A percentile compares a stretch with the other conserved stretches of the same genome.
These are phyloP conservation scores for Aeoliscus strigatus DNA, from an alignment of 2,797 vertebrate species.

Conservation along the genomic window DNA sequence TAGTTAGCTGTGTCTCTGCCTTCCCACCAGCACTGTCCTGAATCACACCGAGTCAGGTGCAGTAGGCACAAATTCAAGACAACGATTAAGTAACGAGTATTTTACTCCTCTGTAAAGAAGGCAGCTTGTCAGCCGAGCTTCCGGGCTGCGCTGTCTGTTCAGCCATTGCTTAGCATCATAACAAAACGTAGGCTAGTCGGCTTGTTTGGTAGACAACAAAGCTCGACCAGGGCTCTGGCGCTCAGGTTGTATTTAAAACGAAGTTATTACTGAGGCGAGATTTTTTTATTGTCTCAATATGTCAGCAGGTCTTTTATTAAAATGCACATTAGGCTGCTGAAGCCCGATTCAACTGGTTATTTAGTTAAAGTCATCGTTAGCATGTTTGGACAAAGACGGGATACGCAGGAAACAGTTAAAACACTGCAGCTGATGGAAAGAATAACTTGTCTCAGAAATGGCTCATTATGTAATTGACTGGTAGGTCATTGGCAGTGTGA, in stretches of 20 bases:
- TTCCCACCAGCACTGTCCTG: background rate
- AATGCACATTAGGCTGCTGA: no score
- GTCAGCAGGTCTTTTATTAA: no score
- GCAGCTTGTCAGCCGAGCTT: conserved; percentile 20
- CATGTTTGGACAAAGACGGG: conserved; percentile 22
- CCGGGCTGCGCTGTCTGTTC: conserved; percentile 31
- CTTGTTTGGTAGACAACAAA: conserved; percentile 65
- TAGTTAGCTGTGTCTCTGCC: conserved; percentile 5
- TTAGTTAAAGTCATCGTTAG: background rate
- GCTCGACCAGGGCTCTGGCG: conserved; percentile 27
- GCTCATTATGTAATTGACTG: conserved; percentile 37
- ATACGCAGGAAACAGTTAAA: background rate
- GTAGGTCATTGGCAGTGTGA: conserved; percentile 9
- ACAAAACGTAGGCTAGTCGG: conserved; percentile 67
- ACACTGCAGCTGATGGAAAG: conserved; percentile 2
- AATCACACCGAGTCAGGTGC: background rate
- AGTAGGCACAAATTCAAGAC: background rate
- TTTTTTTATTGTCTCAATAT: background rate
- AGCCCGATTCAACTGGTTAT: background rate
- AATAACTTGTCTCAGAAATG: conserved; percentile 19
- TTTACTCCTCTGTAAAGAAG: background rate
- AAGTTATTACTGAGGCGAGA: background rate
- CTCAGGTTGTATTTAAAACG: conserved; percentile 2
- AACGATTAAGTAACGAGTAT: background rate
- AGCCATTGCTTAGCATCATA: conserved; percentile 68